Conservation (phyloP, 2,113 vertebrate genomes). For the Dicentrarchus labrax region DNA sequence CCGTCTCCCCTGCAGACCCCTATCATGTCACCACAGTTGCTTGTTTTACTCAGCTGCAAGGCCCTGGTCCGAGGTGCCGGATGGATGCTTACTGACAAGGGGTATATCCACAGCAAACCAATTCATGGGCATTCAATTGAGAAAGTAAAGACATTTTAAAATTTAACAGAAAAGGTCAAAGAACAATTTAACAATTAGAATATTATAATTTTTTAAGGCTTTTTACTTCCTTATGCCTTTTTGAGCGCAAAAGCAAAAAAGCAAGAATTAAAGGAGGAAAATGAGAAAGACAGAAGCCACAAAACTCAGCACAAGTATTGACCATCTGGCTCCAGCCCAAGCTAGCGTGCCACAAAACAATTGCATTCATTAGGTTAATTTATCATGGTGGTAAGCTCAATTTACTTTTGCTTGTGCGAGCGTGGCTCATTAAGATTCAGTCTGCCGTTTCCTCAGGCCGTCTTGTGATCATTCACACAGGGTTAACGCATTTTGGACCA, state of each 20-base stretch:
- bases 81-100: constrained; percentile 46
- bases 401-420: constrained; percentile 84
- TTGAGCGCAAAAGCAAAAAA: constrained; percentile 11
- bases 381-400: constrained; percentile 87
- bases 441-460: constrained; percentile 80
- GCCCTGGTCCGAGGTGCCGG: constrained; percentile 41
- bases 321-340: constrained; percentile 85
- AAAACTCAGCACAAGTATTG: constrained; percentile 78
- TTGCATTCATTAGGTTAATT: constrained; percentile 87
- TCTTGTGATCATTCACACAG: constrained; percentile 81
- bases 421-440: constrained; percentile 85
- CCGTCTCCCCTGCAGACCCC: constrained; percentile 12
- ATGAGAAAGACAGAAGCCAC: constrained; percentile 45
- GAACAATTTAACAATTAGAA: neutral
- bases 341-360: constrained; percentile 84
- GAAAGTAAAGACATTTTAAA: neutral
- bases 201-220: neutral
- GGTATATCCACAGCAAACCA: constrained; percentile 18
- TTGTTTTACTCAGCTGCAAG: constrained; percentile 66
- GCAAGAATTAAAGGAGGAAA: constrained; percentile 28
- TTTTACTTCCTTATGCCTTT: neutral
- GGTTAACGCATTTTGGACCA: constrained; percentile 77
- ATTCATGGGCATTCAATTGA: constrained; percentile 8
- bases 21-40: constrained; percentile 71
- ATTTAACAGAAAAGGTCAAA: constrained; percentile 16